A percentile compares a stretch with the other conserved stretches of the same genome.
These are phyloP conservation scores for Orthonyx spaldingii DNA, from an alignment of 2,113 vertebrate species.

Conservation along the genomic window DNA sequence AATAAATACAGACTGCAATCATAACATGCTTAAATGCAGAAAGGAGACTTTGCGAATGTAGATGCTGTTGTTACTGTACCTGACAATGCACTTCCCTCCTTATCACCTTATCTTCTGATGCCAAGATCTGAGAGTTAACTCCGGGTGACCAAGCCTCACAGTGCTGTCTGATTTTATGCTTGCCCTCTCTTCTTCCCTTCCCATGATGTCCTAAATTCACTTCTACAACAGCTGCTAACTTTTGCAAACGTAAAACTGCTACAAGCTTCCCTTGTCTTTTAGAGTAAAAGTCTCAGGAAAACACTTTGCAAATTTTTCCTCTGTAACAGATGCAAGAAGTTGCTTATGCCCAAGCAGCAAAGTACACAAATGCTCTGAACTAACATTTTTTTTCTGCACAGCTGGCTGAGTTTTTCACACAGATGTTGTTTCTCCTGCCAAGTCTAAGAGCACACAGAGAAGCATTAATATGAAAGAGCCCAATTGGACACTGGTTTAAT, in stretches of 20 bases:
- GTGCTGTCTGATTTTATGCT: background rate
- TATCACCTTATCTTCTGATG: background rate
- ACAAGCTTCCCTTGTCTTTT: background rate
- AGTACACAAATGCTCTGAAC: background rate
- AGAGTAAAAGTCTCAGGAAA: background rate
- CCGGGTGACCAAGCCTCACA: background rate
- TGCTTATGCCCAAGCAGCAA: background rate
- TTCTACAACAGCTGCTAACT: background rate
- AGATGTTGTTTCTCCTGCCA: constrained; percentile 9
- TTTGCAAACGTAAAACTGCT: background rate
- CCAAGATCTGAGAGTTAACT: background rate
- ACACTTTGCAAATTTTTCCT: background rate
- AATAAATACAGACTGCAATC: background rate
- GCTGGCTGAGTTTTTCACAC: constrained; percentile 30
- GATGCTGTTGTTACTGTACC: background rate
- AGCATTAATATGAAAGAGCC: constrained; percentile 23
- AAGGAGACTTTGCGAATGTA: background rate
- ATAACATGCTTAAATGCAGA: background rate
- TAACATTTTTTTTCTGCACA: constrained; percentile 6
- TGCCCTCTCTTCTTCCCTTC: background rate
- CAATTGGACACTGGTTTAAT: background rate
- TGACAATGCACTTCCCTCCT: background rate
- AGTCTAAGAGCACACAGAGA: background rate
- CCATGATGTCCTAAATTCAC: background rate
- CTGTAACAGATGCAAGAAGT: background rate